Conservation (phyloP, 1,140 invertebrate genomes). For the Aphidius gifuensis region DNA sequence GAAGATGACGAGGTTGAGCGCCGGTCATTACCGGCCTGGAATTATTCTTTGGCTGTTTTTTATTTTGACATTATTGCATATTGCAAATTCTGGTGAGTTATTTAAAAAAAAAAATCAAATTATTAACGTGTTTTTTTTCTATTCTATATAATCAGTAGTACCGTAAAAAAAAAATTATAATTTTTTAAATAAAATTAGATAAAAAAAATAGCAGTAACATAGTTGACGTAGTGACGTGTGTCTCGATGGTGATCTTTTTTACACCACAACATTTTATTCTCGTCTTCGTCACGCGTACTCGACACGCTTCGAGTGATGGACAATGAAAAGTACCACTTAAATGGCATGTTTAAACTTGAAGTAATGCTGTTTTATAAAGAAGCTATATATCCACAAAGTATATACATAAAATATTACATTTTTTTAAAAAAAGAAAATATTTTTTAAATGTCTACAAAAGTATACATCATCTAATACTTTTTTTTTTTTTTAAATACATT, state of each 20-base stretch:
- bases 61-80: slow-evolving; percentile 37
- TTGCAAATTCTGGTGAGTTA: slow-evolving; percentile 47
- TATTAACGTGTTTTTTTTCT: too few relatives aligned
- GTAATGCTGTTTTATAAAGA: too few relatives aligned
- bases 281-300: slow-evolving; percentile 9
- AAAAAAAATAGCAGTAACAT: background rate
- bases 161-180: background rate
- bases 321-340: slow-evolving; percentile 14
- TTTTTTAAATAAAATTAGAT: background rate
- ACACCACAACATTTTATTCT: background rate
- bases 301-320: slow-evolving; percentile 18
- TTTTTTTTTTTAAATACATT: too few relatives aligned
- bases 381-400: too few relatives aligned
- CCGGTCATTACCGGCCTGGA: slow-evolving; percentile 51
- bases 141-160: background rate
- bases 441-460: too few relatives aligned
- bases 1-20: slow-evolving; percentile 50
- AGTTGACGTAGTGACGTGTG: background rate
- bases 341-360: background rate
- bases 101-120: background rate
- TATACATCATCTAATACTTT: too few relatives aligned
- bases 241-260: too few relatives aligned
- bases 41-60: slow-evolving; percentile 44
- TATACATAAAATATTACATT: too few relatives aligned
- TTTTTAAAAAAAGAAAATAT: too few relatives aligned